A percentile compares a stretch with the other conserved stretches of the same genome.
phyloP scores from a whole-genome alignment of 2,797 vertebrate genomes.

The Babyrousa celebensis region DNA sequence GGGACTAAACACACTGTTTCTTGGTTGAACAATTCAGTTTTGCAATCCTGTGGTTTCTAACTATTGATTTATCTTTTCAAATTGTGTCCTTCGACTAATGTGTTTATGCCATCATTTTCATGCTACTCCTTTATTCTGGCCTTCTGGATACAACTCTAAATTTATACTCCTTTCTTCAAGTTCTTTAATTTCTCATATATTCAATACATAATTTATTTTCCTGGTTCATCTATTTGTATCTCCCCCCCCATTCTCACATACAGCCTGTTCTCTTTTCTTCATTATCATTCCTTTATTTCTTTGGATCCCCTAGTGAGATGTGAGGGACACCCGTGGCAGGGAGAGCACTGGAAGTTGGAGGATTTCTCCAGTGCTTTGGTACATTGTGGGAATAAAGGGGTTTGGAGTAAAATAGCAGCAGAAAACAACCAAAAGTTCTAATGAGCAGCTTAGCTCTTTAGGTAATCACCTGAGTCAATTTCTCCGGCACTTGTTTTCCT shows the following conservation, averaged over 20 bases:
- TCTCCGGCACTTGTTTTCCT: background rate
- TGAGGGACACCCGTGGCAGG: background rate
- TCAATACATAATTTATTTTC: background rate
- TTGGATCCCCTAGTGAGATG: background rate
- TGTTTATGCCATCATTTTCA: background rate
- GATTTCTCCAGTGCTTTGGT: background rate
- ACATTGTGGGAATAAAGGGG: background rate
- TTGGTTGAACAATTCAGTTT: background rate
- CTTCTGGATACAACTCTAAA: background rate
- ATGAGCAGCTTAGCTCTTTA: background rate
- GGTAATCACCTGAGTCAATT: background rate
- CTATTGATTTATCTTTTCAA: background rate
- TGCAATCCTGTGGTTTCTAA: conserved; percentile 44
- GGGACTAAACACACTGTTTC: background rate
- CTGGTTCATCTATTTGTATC: background rate
- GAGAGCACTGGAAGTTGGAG: background rate
- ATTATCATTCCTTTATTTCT: background rate
- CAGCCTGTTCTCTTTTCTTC: background rate
- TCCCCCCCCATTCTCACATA: background rate
- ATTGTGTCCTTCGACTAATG: conserved; percentile 2
- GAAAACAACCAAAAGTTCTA: background rate
- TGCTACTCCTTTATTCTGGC: background rate
- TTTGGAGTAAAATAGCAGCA: background rate
- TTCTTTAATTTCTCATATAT: conserved; percentile 18
- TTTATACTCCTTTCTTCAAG: background rate